Conservation (phyloP, 2,113 vertebrate species). For the Takifugu flavidus region DNA sequence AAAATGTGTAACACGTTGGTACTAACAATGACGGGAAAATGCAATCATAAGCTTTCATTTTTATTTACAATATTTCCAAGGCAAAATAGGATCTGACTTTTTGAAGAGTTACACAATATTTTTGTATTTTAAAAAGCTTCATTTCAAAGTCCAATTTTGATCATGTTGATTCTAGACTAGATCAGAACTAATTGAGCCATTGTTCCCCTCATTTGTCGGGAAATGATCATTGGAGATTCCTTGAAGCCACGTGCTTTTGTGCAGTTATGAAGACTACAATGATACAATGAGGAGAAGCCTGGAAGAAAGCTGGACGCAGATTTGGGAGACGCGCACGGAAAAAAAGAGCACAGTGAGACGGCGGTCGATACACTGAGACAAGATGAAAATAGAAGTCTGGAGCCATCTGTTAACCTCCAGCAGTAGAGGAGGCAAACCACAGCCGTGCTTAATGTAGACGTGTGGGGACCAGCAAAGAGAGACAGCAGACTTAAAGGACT, state of each 20-base stretch:
- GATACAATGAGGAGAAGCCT: conserved; percentile 33
- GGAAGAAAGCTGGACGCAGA: conserved; percentile 16
- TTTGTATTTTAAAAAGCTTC: too few relatives aligned
- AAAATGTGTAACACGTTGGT: too few relatives aligned
- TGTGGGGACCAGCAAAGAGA: conserved; percentile 52
- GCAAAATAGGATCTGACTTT: neutral
- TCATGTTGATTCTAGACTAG: too few relatives aligned
- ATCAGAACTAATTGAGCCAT: neutral
- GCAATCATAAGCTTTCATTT: too few relatives aligned
- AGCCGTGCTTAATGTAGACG: conserved; percentile 56
- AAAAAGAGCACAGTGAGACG: conserved; percentile 34
- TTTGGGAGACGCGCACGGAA: conserved; percentile 33
- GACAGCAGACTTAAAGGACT: conserved; percentile 43
- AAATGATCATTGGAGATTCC: conserved; percentile 20
- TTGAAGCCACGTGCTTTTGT: conserved; percentile 4
- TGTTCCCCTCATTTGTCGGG: neutral
- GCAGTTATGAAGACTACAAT: conserved; percentile 33
- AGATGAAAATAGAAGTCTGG: conserved; percentile 49
- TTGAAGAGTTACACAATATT: too few relatives aligned
- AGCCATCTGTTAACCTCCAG: conserved; percentile 45
- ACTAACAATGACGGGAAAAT: too few relatives aligned
- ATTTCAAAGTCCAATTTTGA: too few relatives aligned
- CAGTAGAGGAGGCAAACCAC: conserved; percentile 53
- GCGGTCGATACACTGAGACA: conserved; percentile 54
- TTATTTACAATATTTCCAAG: neutral